Evolutionary conservation across 2,113 vertebrate genomes (phyloP).

Genomic region (Herpetotheres cachinnans): DNA sequence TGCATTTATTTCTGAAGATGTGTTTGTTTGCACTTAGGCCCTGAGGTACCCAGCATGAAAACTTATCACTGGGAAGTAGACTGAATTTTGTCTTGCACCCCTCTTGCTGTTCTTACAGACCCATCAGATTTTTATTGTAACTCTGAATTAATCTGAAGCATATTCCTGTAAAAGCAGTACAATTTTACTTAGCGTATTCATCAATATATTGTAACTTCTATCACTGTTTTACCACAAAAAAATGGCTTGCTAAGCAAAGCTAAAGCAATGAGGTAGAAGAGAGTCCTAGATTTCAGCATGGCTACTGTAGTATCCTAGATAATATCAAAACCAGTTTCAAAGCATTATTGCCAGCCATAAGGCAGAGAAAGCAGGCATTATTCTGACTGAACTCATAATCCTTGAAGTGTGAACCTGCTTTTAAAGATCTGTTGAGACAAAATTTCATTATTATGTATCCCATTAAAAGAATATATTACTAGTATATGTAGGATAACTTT

Average conservation of each 20-base stretch:
- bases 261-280: not conserved
- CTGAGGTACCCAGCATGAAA: not conserved
- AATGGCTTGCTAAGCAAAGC: not conserved
- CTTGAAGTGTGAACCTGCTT: not conserved
- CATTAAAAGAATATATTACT: slow-evolving; percentile 22
- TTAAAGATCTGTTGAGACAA: slow-evolving; percentile 14
- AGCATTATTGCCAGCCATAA: not conserved
- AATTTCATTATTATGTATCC: not conserved
- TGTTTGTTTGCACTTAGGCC: not conserved
- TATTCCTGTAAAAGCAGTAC: not conserved
- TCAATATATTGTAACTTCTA: not conserved
- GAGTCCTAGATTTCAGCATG: not conserved
- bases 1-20: not conserved
- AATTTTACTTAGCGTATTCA: not conserved
- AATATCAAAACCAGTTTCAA: not conserved
- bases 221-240: not conserved
- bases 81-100: not conserved
- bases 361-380: not conserved
- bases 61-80: not conserved
- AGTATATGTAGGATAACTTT: not conserved
- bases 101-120: not conserved
- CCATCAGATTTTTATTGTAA: not conserved
- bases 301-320: not conserved
- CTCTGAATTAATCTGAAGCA: not conserved
- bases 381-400: not conserved